Conservation (phyloP, 2,797 vertebrate species). For the Acridotheres tristis region DNA sequence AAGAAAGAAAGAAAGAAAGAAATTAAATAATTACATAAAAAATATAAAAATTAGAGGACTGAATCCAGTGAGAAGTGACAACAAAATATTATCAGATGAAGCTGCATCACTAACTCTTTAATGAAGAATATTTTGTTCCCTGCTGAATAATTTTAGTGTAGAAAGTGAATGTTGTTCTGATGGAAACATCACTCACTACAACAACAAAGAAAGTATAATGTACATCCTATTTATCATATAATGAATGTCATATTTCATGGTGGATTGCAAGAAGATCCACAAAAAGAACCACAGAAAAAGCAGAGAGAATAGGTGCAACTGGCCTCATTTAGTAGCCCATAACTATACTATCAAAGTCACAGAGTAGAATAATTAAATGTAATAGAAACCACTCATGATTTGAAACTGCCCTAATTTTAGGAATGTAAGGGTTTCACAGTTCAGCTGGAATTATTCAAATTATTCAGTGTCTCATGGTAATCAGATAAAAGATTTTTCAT, state of each 20-base stretch:
- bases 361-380: background rate
- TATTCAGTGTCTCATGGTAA: background rate
- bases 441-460: slow-evolving; percentile 29
- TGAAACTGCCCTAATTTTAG: slow-evolving; percentile 8
- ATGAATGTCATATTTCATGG: background rate
- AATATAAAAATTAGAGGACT: background rate
- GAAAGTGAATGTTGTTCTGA: background rate
- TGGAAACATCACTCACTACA: background rate
- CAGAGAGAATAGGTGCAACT: background rate
- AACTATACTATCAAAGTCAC: background rate
- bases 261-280: background rate
- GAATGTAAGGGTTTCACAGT: background rate
- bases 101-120: background rate
- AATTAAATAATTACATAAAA: background rate
- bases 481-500: background rate
- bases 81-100: background rate
- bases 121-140: background rate
- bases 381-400: background rate
- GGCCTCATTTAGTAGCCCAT: background rate
- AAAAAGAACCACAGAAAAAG: background rate
- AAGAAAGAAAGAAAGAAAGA: background rate
- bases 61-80: background rate
- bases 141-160: background rate
- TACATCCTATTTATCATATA: background rate
- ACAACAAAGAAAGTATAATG: background rate